Base-by-base conservation (phyloP, 2,888 invertebrate genomes). In the Netelia fuscicornis region DNA sequence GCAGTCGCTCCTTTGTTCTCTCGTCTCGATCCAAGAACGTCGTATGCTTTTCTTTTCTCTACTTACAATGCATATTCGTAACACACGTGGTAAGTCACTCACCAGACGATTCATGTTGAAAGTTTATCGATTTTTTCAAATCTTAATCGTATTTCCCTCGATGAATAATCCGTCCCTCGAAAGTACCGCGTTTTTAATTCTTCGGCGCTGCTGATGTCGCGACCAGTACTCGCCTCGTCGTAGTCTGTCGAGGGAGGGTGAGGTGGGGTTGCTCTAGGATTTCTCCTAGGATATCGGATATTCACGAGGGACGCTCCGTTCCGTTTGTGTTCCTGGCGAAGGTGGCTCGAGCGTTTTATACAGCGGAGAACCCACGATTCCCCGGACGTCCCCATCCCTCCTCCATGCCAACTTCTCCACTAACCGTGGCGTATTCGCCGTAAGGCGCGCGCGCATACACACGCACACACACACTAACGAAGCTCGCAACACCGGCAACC, bases 271-370 rank as follows among this genome's bases (percentile, higher is more conserved):
- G 62, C 84, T 86, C 85, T 71, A 82, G 84, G 75, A 54, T 85
- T 88, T 85, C 68, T 70, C 71, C 62, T 70, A 81, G 44, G 76
- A 75, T 72, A 65, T 67, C 62, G 75, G 30, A 58, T 82, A 85
- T 83, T 83, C 83, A 83, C 85, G 85, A 83, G 85, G 85, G 84
- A 87, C 89, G 88, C 86, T 85, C 87, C 88, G 89, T 88, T 90
- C 87, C 87, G 89, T 91, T 91, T 91, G 90, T 92, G 93, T 92
- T 91, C 91, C 92, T 90, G 91, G 92, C 89, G 93, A 91, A 92
- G 90, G 91, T 86, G 88, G 89, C 86, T 89, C 90, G 91, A 92
- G 89, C 90, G 91, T 92, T 93, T 93, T 93, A 93, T 93, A 93
- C 91, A 88, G 87, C 88, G 85, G 86, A 75, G 86, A 78, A 82